phyloP scores from a whole-genome alignment of 2,113 vertebrate species.

The Oriolus oriolus region DNA sequence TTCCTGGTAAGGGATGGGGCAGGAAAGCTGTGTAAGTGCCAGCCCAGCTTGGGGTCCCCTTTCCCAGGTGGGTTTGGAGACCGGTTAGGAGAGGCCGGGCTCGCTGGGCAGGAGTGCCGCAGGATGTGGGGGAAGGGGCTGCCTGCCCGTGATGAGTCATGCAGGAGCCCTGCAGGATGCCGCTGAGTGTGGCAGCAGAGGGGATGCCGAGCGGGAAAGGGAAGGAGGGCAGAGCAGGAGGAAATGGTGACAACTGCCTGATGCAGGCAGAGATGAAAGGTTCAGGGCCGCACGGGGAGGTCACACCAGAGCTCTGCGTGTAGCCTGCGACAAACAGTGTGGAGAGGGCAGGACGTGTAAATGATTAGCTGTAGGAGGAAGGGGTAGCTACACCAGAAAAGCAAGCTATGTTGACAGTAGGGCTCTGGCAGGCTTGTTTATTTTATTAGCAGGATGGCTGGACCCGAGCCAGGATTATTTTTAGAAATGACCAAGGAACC shows the following conservation, averaged over 20 bases:
- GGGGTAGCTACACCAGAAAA: slow-evolving; percentile 45
- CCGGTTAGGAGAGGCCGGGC: not conserved
- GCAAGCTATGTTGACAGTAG: slow-evolving; percentile 34
- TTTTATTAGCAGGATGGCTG: slow-evolving; percentile 67
- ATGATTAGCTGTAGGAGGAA: not conserved
- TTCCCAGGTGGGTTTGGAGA: not conserved
- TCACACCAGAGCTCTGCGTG: not conserved
- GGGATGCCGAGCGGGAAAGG: not conserved
- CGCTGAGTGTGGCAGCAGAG: not conserved
- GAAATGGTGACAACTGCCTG: slow-evolving; percentile 6
- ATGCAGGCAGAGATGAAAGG: slow-evolving; percentile 1
- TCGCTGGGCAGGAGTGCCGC: not conserved
- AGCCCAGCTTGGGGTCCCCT: not conserved
- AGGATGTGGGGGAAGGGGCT: slow-evolving; percentile 34
- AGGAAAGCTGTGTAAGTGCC: not conserved
- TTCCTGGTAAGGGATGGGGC: not conserved
- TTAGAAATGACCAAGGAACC: slow-evolving; percentile 50
- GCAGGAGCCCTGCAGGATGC: slow-evolving; percentile 41
- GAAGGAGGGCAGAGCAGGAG: slow-evolving; percentile 10
- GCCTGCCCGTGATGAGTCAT: slow-evolving; percentile 26
- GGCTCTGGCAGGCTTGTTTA: slow-evolving; percentile 57
- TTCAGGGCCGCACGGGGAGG: not conserved
- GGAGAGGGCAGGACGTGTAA: not conserved
- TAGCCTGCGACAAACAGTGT: not conserved
- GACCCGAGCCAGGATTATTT: slow-evolving; percentile 68